These are phyloP conservation scores for Aphyosemion australe DNA, from an alignment of 2,113 vertebrate genomes.

Conservation along the genomic window DNA sequence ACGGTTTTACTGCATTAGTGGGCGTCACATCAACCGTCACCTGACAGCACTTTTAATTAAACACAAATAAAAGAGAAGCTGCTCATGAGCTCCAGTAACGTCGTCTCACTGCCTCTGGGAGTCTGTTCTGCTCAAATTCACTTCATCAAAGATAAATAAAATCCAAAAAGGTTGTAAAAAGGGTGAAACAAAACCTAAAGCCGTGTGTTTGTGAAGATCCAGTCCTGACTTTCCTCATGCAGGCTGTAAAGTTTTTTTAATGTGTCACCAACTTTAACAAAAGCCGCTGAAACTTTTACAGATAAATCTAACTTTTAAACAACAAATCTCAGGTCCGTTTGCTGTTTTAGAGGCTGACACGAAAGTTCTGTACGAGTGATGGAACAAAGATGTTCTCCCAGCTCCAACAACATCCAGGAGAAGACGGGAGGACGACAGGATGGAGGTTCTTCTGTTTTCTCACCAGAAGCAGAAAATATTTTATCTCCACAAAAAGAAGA, in stretches of 20 bases:
- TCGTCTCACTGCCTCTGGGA: constrained; percentile 3
- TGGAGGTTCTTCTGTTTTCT: neutral
- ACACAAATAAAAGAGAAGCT: neutral
- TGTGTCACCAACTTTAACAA: neutral
- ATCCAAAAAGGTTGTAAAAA: neutral
- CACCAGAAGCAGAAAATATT: constrained; percentile 2
- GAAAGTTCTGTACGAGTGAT: constrained; percentile 16
- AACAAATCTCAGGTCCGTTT: constrained; percentile 2
- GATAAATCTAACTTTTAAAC: neutral
- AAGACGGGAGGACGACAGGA: neutral
- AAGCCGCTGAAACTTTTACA: neutral
- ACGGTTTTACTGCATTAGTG: neutral
- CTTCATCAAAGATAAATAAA: constrained; percentile 13
- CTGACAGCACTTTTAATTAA: neutral
- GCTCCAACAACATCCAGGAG: constrained; percentile 41
- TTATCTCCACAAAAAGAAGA: too few species aligned
- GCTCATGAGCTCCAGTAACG: neutral
- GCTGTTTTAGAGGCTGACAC: neutral
- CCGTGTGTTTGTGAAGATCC: too few species aligned
- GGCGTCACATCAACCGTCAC: too few species aligned
- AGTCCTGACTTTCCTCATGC: too few species aligned
- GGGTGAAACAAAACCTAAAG: too few species aligned
- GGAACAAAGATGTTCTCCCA: constrained; percentile 33
- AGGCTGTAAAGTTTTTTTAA: too few species aligned
- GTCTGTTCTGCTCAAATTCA: constrained; percentile 2